Conservation (phyloP, 2,113 vertebrate species). For the Origma solitaria region DNA sequence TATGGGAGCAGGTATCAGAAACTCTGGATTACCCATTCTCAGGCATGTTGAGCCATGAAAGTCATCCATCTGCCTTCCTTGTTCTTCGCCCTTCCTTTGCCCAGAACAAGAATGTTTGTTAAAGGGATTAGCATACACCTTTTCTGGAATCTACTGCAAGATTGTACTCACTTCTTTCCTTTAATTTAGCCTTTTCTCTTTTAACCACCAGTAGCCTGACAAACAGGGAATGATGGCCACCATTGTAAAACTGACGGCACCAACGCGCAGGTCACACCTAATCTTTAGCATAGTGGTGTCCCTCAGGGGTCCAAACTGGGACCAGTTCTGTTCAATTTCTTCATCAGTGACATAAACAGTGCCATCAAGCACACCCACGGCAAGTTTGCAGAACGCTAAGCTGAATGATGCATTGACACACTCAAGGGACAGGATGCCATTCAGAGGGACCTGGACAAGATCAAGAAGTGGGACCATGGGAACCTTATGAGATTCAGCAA, state of each 20-base stretch:
- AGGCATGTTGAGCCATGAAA: background rate
- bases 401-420: background rate
- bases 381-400: background rate
- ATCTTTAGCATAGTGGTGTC: background rate
- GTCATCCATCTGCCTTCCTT: background rate
- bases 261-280: background rate
- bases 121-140: background rate
- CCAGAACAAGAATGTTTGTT: background rate
- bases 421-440: fast-evolving
- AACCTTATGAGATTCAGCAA: background rate
- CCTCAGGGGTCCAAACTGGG: background rate
- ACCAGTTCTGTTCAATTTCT: background rate
- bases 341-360: background rate
- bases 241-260: background rate
- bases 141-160: background rate
- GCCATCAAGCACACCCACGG: background rate
- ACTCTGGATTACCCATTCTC: background rate
- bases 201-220: background rate
- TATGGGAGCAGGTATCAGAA: background rate
- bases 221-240: background rate
- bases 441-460: background rate
- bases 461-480: background rate
- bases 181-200: background rate
- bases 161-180: background rate
- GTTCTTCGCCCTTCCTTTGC: background rate